These are phyloP conservation scores for Pomatorhinus ruficollis DNA, from an alignment of 2,113 vertebrate genomes.

Conservation along the genomic window DNA sequence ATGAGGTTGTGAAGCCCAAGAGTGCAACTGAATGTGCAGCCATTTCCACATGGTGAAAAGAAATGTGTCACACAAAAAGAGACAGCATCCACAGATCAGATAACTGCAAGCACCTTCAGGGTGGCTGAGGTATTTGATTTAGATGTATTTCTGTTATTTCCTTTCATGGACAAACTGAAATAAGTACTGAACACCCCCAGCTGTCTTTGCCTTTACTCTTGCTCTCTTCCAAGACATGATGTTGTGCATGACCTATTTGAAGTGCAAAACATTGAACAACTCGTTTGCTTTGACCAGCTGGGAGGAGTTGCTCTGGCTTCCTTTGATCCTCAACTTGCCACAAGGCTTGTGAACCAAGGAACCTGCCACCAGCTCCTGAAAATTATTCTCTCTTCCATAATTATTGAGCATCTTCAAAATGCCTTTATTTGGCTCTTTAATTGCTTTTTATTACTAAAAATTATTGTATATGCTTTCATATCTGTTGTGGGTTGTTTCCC, in stretches of 20 bases:
- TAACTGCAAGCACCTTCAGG: neutral
- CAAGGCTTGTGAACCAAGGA: neutral
- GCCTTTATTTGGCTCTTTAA: neutral
- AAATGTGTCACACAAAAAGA: neutral
- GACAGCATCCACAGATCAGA: neutral
- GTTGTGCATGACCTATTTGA: neutral
- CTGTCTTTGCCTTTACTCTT: neutral
- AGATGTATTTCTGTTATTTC: neutral
- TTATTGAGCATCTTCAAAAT: neutral
- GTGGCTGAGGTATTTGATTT: neutral
- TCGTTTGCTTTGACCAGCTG: neutral
- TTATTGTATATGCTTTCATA: neutral
- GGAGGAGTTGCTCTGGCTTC: neutral
- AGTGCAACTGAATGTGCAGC: neutral
- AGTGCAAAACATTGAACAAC: accelerated
- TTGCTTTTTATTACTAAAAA: neutral
- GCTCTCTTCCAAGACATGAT: neutral
- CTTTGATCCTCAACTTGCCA: neutral
- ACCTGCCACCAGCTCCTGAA: neutral
- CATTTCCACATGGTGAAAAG: neutral
- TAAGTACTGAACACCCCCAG: accelerated
- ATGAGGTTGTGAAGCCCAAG: neutral
- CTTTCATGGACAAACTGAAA: neutral
- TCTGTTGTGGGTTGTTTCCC: neutral
- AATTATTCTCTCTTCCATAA: neutral